Percentiles rank a stretch among this genome's conserved stretches.
Conservation (phyloP, 1,140 invertebrate genomes). For the Nasonia longicornis region DNA sequence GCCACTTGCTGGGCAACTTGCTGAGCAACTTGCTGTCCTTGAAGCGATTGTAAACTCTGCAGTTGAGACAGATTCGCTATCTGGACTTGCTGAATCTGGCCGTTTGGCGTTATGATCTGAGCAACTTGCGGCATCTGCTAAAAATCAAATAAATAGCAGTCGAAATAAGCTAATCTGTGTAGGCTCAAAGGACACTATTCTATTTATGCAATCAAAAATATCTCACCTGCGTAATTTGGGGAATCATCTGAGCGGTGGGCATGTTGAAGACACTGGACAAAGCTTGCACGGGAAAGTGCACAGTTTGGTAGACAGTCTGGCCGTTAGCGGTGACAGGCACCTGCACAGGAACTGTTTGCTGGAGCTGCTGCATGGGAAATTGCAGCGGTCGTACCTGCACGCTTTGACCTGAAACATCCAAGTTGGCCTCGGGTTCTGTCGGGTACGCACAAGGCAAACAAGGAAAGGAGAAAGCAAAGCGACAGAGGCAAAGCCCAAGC, state of each 20-base stretch:
- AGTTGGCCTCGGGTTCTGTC: conserved; percentile 54
- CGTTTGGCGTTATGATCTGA: conserved; percentile 87
- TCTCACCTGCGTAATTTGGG: conserved; percentile 77
- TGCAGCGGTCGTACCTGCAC: conserved; percentile 82
- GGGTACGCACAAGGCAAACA: conserved; percentile 46
- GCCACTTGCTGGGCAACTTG: conserved; percentile 64
- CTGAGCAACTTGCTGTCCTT: conserved; percentile 65
- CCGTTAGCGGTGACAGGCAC: conserved; percentile 91
- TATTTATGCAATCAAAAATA: background rate
- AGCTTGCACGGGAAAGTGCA: conserved; percentile 89
- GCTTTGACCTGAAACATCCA: conserved; percentile 75
- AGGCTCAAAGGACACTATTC: background rate
- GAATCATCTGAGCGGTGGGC: conserved; percentile 79
- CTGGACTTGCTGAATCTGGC: conserved; percentile 89
- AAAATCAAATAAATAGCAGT: conserved; percentile 32
- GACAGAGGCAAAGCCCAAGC: conserved; percentile 33
- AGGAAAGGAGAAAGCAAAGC: conserved; percentile 34
- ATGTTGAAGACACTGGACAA: conserved; percentile 72
- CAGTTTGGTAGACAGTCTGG: conserved; percentile 92
- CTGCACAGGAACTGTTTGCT: conserved; percentile 90
- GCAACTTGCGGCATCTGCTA: conserved; percentile 78
- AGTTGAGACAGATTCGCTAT: conserved; percentile 76
- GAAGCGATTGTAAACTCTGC: conserved; percentile 66
- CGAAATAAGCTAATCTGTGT: conserved; percentile 4
- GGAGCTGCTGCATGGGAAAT: conserved; percentile 78